Evolutionary conservation across 2,888 invertebrate genomes (phyloP), one percentile per base, ranked within the genome.

Genomic region (Apantesis nais): DNA sequence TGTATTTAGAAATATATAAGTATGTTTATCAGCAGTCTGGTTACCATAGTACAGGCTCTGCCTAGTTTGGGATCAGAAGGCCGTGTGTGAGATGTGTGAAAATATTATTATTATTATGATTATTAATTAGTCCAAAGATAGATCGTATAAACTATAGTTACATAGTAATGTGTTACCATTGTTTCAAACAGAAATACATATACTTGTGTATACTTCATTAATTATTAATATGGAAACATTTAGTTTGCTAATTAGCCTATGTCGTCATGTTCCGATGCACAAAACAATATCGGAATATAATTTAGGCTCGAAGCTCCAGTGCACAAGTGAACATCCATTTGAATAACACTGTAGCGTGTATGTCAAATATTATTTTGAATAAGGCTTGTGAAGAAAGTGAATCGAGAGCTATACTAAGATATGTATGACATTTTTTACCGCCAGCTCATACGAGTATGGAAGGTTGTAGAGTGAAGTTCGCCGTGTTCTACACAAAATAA

Each of bases 261-360:
- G 41, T 58, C 22, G 62, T 58, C 25, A 48, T 64, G 37, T 44
- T n/a, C 29, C 61, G n/a, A 63, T 71, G 65, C 37, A 29, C 58
- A 66, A 55, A 65, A 68, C 66, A 68, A 65, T 72, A 72, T 62
- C 41, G 58, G 65, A 61, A 62, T 55, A 66, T 66, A 69, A 69
- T 72, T 69, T 66, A 48, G 58, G 48, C 39, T 61, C 58, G 52
- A 31, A 48, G 22, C 68, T 58, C 61, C 66, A 70, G 55, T 74
- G 71, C 73, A 67, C 77, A 77, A 66, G 66, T 66, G 82, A 79
- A 82, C 78, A 80, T 77, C 79, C 74, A 84, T 86, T 83, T 84
- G 84, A 85, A 80, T 87, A 84, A 83, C 78, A 72, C 77, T 74
- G 78, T 77, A 76, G 77, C 77, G 70, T 82, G 82, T 82, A 81